phyloP scores from a whole-genome alignment of 2,888 invertebrate genomes.

The Myathropa florea region DNA sequence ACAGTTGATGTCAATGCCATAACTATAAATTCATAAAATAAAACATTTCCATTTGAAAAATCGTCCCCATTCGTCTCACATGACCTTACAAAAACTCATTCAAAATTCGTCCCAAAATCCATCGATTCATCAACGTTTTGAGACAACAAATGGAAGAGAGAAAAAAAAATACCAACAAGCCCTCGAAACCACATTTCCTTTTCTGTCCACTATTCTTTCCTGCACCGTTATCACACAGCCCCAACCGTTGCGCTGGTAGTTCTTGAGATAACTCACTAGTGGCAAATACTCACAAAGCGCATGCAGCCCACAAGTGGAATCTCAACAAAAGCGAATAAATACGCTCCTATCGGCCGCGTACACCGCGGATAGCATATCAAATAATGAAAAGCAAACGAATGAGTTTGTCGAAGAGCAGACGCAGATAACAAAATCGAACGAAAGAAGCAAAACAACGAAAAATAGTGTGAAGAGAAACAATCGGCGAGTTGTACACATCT shows the following conservation, averaged over 20 bases:
- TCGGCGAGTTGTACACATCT: conserved; percentile 43
- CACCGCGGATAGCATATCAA: conserved; percentile 28
- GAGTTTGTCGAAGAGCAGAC: not conserved
- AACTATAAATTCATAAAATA: not conserved
- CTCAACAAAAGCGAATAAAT: conserved; percentile 37
- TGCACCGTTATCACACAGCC: conserved; percentile 11
- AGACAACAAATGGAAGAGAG: not conserved
- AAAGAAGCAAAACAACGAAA: not conserved
- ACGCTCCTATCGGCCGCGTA: not conserved
- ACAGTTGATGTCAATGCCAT: too few species aligned
- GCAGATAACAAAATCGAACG: not conserved
- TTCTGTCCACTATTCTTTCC: not conserved
- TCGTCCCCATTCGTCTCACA: not conserved
- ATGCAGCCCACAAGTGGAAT: conserved; percentile 31
- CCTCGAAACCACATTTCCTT: not conserved
- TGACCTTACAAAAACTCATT: not conserved
- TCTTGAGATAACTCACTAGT: conserved; percentile 4
- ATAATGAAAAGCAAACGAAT: conserved; percentile 13
- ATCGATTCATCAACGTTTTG: conserved; percentile 20
- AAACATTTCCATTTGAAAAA: not conserved
- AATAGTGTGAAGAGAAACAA: conserved; percentile 2
- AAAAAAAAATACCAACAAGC: not conserved
- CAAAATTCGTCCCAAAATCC: not conserved
- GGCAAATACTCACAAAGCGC: conserved; percentile 15
- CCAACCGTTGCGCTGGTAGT: not conserved